phyloP scores from a whole-genome alignment of 2,888 invertebrate species.

The Rhagonycha lutea region DNA sequence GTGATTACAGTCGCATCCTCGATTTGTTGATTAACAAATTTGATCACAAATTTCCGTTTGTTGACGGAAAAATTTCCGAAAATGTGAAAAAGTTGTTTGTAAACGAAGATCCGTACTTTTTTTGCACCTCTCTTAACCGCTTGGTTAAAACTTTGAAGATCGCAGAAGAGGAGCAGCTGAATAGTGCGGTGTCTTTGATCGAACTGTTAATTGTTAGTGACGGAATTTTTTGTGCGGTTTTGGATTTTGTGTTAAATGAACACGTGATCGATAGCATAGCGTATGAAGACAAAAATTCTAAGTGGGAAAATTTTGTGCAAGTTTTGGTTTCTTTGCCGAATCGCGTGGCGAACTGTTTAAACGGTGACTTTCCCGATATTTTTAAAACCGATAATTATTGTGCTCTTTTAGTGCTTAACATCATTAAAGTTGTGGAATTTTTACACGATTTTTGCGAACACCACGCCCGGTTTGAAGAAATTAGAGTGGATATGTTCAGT shows the following conservation, averaged over 20 bases:
- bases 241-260: constrained; percentile 25
- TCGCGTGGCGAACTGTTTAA: constrained; percentile 69
- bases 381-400: constrained; percentile 65
- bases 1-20: constrained; percentile 59
- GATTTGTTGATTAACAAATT: constrained; percentile 57
- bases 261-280: constrained; percentile 24
- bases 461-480: constrained; percentile 43
- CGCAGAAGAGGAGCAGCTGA: constrained; percentile 47
- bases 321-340: constrained; percentile 69
- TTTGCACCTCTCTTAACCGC: constrained; percentile 57
- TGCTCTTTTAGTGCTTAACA: constrained; percentile 63
- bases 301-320: constrained; percentile 64
- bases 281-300: constrained; percentile 35
- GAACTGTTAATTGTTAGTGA: constrained; percentile 62
- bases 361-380: constrained; percentile 60
- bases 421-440: constrained; percentile 66
- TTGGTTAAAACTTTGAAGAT: constrained; percentile 58
- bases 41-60: constrained; percentile 63
- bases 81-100: constrained; percentile 57
- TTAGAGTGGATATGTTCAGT: constrained; percentile 37
- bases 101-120: constrained; percentile 59
- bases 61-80: constrained; percentile 51
- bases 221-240: constrained; percentile 58
- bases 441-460: constrained; percentile 54
- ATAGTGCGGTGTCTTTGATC: constrained; percentile 55